phyloP scores from a whole-genome alignment of 2,113 vertebrate genomes.

The Periophthalmus modestus region DNA sequence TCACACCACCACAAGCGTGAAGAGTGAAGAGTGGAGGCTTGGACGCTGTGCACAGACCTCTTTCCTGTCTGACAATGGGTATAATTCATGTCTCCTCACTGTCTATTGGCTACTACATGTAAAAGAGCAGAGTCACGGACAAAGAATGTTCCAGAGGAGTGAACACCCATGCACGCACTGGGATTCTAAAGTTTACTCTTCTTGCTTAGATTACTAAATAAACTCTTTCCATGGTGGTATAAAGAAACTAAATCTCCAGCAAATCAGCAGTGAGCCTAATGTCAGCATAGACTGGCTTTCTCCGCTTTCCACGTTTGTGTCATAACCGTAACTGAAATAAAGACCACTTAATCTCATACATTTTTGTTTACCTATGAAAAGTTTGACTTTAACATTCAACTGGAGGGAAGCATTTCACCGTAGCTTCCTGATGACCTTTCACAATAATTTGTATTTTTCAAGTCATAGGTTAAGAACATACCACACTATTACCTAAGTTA shows the following conservation, averaged over 20 bases:
- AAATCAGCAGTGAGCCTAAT: neutral
- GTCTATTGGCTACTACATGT: neutral
- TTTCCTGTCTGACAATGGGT: too few relatives aligned
- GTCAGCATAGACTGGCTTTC: neutral
- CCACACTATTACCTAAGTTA: too few relatives aligned
- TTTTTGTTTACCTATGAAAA: neutral
- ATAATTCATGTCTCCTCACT: neutral
- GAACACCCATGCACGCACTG: constrained; percentile 22
- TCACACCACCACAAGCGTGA: too few relatives aligned
- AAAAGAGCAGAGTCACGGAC: constrained; percentile 17
- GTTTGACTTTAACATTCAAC: neutral
- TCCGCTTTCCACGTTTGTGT: neutral
- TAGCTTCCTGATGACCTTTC: neutral
- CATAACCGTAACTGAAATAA: neutral
- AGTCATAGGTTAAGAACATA: neutral
- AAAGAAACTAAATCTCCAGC: neutral
- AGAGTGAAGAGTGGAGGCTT: too few relatives aligned
- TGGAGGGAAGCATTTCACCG: neutral
- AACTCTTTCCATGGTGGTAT: neutral
- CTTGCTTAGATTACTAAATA: too few relatives aligned
- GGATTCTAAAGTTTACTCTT: neutral
- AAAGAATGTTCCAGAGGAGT: constrained; percentile 45
- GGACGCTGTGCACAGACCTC: too few relatives aligned
- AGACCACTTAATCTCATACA: neutral
- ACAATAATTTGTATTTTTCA: neutral